phyloP scores from a whole-genome alignment of 2,113 vertebrate genomes.

The Paraplagusia blochii region DNA sequence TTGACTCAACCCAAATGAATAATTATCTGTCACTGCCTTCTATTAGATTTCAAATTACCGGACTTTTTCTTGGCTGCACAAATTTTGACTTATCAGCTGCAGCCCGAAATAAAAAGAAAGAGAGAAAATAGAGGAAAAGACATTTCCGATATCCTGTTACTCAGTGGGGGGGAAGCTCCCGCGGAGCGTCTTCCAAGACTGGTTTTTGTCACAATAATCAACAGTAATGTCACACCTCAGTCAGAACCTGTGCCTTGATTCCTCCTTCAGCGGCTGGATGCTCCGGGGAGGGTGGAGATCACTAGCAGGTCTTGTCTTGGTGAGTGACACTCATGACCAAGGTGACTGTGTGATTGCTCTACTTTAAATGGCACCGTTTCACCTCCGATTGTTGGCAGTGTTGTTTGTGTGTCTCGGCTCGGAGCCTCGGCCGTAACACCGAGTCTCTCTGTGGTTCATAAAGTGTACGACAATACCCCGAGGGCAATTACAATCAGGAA shows the following conservation, averaged over 20 bases:
- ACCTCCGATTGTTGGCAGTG: conserved; percentile 26
- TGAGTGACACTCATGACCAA: conserved; percentile 42
- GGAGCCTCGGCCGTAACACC: conserved; percentile 5
- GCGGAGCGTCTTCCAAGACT: conserved; percentile 11
- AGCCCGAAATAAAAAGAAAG: neutral
- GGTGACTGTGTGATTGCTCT: conserved; percentile 47
- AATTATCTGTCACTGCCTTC: conserved; percentile 13
- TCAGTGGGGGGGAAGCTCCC: conserved; percentile 35
- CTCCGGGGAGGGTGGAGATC: conserved; percentile 38
- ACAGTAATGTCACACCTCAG: conserved; percentile 50
- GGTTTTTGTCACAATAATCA: conserved; percentile 41
- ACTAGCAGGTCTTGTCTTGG: conserved; percentile 41
- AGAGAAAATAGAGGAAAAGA: conserved; percentile 5
- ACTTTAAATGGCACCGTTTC: conserved; percentile 30
- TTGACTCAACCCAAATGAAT: conserved; percentile 18
- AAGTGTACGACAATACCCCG: conserved; percentile 8
- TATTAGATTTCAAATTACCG: conserved; percentile 23
- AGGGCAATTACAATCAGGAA: too few relatives aligned
- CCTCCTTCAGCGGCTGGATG: conserved; percentile 33
- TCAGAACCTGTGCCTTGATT: conserved; percentile 51
- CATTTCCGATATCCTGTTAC: conserved; percentile 36
- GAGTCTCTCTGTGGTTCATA: conserved; percentile 27
- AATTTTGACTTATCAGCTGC: conserved; percentile 15
- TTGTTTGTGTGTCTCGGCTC: conserved; percentile 10
- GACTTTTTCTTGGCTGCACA: conserved; percentile 13